Evolutionary conservation across 1,140 invertebrate species (phyloP).

Genomic region (Leptinotarsa defecta): DNA sequence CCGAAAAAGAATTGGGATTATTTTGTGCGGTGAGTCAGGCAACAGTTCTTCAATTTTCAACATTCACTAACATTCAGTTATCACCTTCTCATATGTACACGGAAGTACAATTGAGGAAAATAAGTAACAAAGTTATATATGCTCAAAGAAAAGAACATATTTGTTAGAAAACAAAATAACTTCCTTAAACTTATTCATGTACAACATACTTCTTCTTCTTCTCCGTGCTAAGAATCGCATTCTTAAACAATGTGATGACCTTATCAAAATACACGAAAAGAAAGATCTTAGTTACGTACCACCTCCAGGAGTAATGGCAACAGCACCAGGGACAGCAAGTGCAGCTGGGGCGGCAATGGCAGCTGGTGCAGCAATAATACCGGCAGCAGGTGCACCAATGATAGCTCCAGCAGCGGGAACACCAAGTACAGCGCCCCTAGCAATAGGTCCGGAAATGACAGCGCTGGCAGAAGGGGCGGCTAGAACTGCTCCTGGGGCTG

Average conservation of each 20-base stretch:
- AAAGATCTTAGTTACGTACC: conserved; percentile 14
- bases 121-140: too few species aligned
- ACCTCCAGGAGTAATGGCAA: conserved; percentile 18
- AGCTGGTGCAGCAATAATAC: conserved; percentile 30
- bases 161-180: too few species aligned
- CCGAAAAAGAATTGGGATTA: too few species aligned
- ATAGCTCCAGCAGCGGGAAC: conserved; percentile 21
- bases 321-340: conserved; percentile 28
- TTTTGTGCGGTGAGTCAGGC: too few species aligned
- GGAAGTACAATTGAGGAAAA: too few species aligned
- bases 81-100: too few species aligned
- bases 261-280: background rate
- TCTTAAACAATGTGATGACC: too few species aligned
- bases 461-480: conserved; percentile 18
- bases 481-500: conserved; percentile 15
- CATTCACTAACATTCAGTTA: too few species aligned
- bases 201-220: background rate
- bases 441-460: conserved; percentile 29
- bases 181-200: too few species aligned
- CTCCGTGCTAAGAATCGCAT: too few species aligned
- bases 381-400: background rate
- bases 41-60: too few species aligned
- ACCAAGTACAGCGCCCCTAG: conserved; percentile 24
- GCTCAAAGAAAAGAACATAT: too few species aligned
- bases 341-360: conserved; percentile 30